These are phyloP conservation scores for Protaetia brevitarsis DNA, from an alignment of 1,140 invertebrate genomes.

Conservation along the genomic window DNA sequence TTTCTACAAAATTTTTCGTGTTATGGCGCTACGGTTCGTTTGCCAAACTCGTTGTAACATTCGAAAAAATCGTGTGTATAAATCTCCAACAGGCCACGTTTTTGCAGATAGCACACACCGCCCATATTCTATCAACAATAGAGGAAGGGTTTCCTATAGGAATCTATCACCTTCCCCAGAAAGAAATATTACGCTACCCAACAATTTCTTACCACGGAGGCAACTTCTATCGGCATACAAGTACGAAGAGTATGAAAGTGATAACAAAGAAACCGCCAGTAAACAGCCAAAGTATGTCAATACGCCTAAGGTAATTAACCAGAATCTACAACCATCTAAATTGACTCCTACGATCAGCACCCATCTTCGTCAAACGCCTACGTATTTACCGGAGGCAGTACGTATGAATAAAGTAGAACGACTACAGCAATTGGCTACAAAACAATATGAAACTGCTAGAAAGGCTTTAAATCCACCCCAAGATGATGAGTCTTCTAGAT, in stretches of 20 bases:
- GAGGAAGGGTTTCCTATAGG: no score
- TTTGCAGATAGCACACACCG: no score
- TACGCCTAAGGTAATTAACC: no score
- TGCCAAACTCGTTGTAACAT: neutral
- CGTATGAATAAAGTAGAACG: neutral
- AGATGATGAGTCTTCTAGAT: neutral
- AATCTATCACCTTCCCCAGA: no score
- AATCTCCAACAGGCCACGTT: neutral
- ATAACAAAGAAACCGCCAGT: no score
- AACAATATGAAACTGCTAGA: neutral
- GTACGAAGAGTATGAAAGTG: no score
- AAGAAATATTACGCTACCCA: no score
- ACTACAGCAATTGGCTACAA: neutral
- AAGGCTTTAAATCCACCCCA: neutral
- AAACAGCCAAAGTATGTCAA: no score
- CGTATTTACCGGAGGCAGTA: neutral
- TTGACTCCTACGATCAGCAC: neutral
- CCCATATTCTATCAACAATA: no score
- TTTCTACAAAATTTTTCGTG: neutral
- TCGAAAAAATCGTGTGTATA: neutral
- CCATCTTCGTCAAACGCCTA: neutral
- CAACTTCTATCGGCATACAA: no score
- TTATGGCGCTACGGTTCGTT: neutral
- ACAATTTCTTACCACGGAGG: no score
- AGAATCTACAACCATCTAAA: neutral